These are phyloP conservation scores for Silurus glanis DNA, from an alignment of 2,113 vertebrate genomes.

Conservation along the genomic window DNA sequence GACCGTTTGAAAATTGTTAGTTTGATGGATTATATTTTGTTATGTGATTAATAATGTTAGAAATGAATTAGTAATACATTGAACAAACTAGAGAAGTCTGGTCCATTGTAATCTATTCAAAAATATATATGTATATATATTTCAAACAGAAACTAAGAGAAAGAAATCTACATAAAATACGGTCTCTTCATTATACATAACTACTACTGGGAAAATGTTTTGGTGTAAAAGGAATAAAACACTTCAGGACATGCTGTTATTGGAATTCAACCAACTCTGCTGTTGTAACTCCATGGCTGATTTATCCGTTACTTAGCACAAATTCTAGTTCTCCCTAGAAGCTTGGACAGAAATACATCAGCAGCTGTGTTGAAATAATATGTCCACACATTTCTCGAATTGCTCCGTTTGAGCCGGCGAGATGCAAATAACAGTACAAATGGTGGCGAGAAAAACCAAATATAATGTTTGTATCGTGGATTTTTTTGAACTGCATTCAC, in stretches of 20 bases:
- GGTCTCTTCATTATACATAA: background rate
- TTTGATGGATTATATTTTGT: too few species aligned
- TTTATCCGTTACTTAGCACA: background rate
- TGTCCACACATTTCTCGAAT: slow-evolving; percentile 72
- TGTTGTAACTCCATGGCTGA: background rate
- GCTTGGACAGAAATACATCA: slow-evolving; percentile 89
- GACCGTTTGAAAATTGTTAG: too few species aligned
- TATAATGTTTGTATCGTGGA: slow-evolving; percentile 50
- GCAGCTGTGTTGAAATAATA: slow-evolving; percentile 85
- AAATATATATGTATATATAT: too few species aligned
- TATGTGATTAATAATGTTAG: too few species aligned
- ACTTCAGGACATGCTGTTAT: background rate
- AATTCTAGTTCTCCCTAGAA: slow-evolving; percentile 37
- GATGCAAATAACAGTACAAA: background rate
- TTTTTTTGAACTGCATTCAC: background rate
- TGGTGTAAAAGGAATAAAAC: background rate
- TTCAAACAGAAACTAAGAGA: too few species aligned
- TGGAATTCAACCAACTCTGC: background rate
- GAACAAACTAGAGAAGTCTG: too few species aligned
- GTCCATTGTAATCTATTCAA: too few species aligned
- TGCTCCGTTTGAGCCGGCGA: background rate
- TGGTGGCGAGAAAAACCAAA: slow-evolving; percentile 47
- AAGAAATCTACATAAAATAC: too few species aligned
- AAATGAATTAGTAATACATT: too few species aligned
- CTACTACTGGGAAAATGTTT: background rate